Base-by-base conservation (phyloP, 2,888 invertebrate genomes). In the Dicranocentrus wangi region DNA sequence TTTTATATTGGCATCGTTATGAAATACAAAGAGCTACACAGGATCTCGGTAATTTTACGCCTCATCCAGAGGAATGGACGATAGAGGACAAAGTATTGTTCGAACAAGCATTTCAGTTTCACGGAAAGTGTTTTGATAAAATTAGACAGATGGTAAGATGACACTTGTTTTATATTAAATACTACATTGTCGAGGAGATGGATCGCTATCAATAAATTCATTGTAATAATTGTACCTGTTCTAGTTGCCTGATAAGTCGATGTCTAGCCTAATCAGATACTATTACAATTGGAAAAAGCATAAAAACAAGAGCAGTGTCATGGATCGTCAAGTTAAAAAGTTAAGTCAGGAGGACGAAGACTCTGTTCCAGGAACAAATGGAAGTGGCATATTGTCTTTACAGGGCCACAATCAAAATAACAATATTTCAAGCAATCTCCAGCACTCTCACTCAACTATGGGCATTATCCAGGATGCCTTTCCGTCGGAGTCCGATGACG, bases 261-360 rank as follows among this genome's bases (percentile, higher is more conserved):
- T 98, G 88, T 95, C 97, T 61, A 95, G 95, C 87, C 91, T 99
- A 87, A 98, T 99, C 1, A 97, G 97, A 89, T 98, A 98, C 89
- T 99, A 98, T 89, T 99, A 99, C 89, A 95, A 96, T 87, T 98
- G 98, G 98, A 99, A 99, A 89, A 98, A 98, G 89, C 96, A 96
- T 23, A 91, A 97, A 87, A 94, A 95, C 87, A 92, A 96, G 79
- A 95, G 95, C 73, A 97, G 97, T 87, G 91, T 97, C 43, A 98
- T 98, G 95, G 98, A 98, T 90, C 91, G 93, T 85, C 93, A 94
- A 88, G 93, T 93, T 1, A 91, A 92, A 83, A 93, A 93, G 88
- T 89, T 93, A 43, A 83, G 84, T 80, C 85, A 84, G 60, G 86
- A 86, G 70, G 85, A 85, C 58, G 82, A 79, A 58, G 81, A 58